Percentiles rank a stretch among this genome's conserved stretches.
Conservation (phyloP, 2,797 vertebrate species). For the Cyprinodon diabolis region DNA sequence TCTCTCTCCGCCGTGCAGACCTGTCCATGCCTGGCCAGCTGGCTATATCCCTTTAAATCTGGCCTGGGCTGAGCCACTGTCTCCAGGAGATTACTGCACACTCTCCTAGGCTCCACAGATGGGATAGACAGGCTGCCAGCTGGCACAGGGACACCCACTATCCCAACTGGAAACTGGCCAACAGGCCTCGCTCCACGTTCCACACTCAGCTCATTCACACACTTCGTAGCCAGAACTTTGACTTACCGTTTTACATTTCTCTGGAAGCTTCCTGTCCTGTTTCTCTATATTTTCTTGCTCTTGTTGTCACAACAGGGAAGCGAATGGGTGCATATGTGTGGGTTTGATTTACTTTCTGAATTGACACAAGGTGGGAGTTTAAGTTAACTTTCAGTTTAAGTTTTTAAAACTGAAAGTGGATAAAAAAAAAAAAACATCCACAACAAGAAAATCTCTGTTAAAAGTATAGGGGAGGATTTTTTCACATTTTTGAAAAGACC, state of each 20-base stretch:
- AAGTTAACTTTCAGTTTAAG: not conserved
- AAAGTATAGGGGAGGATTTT: too few relatives aligned
- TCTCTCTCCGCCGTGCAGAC: slow-evolving; percentile 64
- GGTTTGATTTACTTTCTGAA: not conserved
- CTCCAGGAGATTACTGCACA: slow-evolving; percentile 82
- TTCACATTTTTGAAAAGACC: too few relatives aligned
- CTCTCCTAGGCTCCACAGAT: slow-evolving; percentile 83
- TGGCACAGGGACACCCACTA: slow-evolving; percentile 82
- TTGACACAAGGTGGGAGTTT: not conserved
- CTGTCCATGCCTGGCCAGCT: slow-evolving; percentile 77
- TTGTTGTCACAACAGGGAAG: not conserved
- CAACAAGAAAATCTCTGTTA: not conserved
- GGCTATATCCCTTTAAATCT: slow-evolving; percentile 82
- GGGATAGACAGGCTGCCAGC: slow-evolving; percentile 82
- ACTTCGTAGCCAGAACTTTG: slow-evolving; percentile 39
- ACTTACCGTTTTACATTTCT: slow-evolving; percentile 41
- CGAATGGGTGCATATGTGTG: not conserved
- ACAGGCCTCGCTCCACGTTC: slow-evolving; percentile 61
- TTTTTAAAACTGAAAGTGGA: not conserved
- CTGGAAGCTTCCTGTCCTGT: slow-evolving; percentile 4
- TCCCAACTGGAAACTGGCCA: slow-evolving; percentile 77
- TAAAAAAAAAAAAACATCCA: not conserved
- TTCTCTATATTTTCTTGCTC: slow-evolving; percentile 5
- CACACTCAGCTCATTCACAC: slow-evolving; percentile 70
- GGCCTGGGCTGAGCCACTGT: slow-evolving; percentile 70